phyloP scores from a whole-genome alignment of 2,797 vertebrate genomes.

The Molossus alvarezi region DNA sequence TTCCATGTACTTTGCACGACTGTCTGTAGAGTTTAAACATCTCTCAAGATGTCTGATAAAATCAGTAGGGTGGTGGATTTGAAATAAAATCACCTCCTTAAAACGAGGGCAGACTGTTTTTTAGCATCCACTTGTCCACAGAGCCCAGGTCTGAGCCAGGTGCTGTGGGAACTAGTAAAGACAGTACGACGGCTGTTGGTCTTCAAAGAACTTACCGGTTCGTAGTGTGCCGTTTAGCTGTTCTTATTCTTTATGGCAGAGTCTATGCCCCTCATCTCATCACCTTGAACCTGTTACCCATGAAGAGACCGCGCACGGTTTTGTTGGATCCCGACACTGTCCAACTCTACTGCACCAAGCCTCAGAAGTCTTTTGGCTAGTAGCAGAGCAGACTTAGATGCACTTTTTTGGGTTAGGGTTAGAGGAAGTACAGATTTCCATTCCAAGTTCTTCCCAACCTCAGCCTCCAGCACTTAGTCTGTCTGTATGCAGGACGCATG shows the following conservation, averaged over 20 bases:
- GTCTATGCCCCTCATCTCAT: background rate
- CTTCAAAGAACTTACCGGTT: background rate
- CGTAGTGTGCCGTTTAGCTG: background rate
- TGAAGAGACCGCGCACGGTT: background rate
- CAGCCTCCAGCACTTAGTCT: slow-evolving; percentile 65
- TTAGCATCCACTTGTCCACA: background rate
- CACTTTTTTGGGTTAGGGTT: background rate
- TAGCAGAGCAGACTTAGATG: background rate
- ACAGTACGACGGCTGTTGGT: background rate
- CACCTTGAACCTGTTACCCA: background rate
- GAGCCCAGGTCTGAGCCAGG: background rate
- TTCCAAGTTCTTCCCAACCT: slow-evolving; percentile 71
- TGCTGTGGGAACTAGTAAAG: background rate
- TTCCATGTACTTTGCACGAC: background rate
- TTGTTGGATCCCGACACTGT: background rate
- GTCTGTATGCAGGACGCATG: slow-evolving; percentile 71
- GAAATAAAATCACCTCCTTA: background rate
- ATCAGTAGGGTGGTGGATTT: background rate
- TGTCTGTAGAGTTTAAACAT: background rate
- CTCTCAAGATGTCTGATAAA: background rate
- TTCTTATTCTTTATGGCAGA: background rate
- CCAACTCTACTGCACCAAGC: background rate
- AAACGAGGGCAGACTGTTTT: background rate
- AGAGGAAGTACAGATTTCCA: slow-evolving; percentile 58
- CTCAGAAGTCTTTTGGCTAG: background rate